Base-by-base conservation (phyloP, 1,140 invertebrate species). In the Protaetia brevitarsis region DNA sequence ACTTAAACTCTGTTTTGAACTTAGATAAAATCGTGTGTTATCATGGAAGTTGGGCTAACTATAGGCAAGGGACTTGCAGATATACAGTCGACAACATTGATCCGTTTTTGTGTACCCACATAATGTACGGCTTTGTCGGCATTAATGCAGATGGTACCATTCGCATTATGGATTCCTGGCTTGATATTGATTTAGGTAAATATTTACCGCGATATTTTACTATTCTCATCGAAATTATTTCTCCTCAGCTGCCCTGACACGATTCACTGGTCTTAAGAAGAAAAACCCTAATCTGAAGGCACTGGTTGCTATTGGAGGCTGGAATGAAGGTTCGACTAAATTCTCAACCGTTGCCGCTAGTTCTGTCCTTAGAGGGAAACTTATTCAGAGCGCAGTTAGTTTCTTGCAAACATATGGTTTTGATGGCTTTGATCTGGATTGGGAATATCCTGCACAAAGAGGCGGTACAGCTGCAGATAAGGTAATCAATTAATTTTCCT, bases 381-480 rank as follows among this genome's bases (percentile, higher is more conserved):
- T 84, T 64, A 78, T 84, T 71, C 79, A 82, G n/a, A 74, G 82
- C 27, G 82, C 81, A 68, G 62, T 84, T n/a, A 36, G 8, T 30
- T 65, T 70, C 8, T 3, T 70, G 2, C 3, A 56, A 30, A 62
- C 27, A 26, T 66, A 66, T 26, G 59, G 59, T 26, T 66, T 94
- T 65, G 89, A 94, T 77, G 92, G 92, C 0, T 80, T 94, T 1
- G 91, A 94, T 74, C 19, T 94, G 11, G 90, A 93, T 74, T 93
- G 91, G 91, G 90, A 93, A 66, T 92, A 92, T 72, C 91, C 90
- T 0, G 28, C 29, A 1, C 65, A 66, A 63, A 62, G 65, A 57
- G 65, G 41, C 27, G 59, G 59, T 16, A 34, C 45, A 2, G 11
- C 37, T 1, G 19, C 13, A 23, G 65, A 66, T 36, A 62, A 57